A percentile compares a stretch with the other conserved stretches of the same genome.
These are phyloP conservation scores for Ditula angustiorana DNA, from an alignment of 2,888 invertebrate species.

Conservation along the genomic window DNA sequence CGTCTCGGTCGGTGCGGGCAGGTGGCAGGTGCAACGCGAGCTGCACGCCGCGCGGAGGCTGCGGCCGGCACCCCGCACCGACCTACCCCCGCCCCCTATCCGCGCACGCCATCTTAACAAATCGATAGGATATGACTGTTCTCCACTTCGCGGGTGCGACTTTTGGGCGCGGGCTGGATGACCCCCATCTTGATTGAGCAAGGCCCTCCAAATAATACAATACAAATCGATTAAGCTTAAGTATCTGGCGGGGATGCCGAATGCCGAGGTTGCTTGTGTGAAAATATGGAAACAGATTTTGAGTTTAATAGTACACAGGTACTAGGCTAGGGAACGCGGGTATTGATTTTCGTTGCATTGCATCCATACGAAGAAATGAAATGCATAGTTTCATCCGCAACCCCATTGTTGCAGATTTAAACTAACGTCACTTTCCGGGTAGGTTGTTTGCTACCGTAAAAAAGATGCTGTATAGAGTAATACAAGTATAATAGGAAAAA, in stretches of 20 bases:
- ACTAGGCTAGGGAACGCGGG: too few species aligned
- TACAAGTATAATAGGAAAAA: neutral
- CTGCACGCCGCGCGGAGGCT: slow-evolving; percentile 80
- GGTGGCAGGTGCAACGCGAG: slow-evolving; percentile 78
- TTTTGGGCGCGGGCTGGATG: slow-evolving; percentile 82
- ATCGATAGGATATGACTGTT: slow-evolving; percentile 87
- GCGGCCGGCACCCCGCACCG: slow-evolving; percentile 63
- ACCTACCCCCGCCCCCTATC: slow-evolving; percentile 58
- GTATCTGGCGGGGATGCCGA: neutral
- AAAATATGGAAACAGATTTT: too few species aligned
- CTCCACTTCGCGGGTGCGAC: slow-evolving; percentile 82
- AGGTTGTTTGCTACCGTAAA: too few species aligned
- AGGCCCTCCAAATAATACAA: slow-evolving; percentile 37
- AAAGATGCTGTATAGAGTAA: neutral
- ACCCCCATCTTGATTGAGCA: slow-evolving; percentile 77
- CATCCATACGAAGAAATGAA: too few species aligned
- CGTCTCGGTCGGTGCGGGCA: slow-evolving; percentile 65
- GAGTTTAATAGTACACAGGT: too few species aligned
- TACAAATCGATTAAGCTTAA: neutral
- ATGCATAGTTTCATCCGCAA: too few species aligned
- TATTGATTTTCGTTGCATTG: too few species aligned
- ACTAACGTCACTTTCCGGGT: neutral
- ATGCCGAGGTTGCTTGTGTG: neutral
- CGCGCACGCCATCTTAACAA: slow-evolving; percentile 85
- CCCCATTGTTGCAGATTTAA: too few species aligned